A percentile compares a stretch with the other conserved stretches of the same genome.
phyloP scores from a whole-genome alignment of 2,888 invertebrate genomes.

The Aromia moschata region DNA sequence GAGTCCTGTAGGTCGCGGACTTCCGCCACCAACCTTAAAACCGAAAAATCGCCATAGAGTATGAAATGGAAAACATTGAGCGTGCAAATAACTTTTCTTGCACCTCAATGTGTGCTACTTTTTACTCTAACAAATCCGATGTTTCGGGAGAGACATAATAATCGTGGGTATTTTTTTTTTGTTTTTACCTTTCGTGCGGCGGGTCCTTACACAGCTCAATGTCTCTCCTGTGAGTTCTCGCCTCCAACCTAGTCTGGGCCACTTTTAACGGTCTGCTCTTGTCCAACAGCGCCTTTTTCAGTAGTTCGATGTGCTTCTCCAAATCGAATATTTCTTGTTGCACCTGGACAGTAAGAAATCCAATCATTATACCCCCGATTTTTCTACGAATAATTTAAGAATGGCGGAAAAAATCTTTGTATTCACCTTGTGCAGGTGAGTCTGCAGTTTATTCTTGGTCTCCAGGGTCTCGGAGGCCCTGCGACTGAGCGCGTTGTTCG shows the following conservation, averaged over 20 bases:
- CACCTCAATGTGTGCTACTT: too few species aligned
- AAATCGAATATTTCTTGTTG: constrained; percentile 94
- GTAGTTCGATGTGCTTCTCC: constrained; percentile 88
- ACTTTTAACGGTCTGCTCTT: constrained; percentile 85
- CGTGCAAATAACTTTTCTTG: background rate
- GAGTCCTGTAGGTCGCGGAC: constrained; percentile 86
- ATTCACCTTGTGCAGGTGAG: constrained; percentile 76
- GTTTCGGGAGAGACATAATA: too few species aligned
- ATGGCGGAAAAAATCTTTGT: too few species aligned
- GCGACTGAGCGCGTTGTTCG: constrained; percentile 81
- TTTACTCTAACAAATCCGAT: too few species aligned
- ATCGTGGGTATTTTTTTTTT: too few species aligned
- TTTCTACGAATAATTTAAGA: too few species aligned
- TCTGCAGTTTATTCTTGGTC: constrained; percentile 84
- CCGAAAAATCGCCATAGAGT: background rate
- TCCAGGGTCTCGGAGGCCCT: constrained; percentile 81
- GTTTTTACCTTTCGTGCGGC: constrained; percentile 76
- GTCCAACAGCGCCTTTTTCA: constrained; percentile 90
- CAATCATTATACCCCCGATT: too few species aligned
- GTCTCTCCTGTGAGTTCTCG: constrained; percentile 86
- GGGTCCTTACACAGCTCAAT: constrained; percentile 90
- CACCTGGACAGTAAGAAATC: constrained; percentile 65
- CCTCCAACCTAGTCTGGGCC: constrained; percentile 90
- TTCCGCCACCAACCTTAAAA: constrained; percentile 80
- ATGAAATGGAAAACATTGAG: background rate